Base-by-base conservation (phyloP, 2,888 invertebrate genomes). In the Ormyrus pomaceus region DNA sequence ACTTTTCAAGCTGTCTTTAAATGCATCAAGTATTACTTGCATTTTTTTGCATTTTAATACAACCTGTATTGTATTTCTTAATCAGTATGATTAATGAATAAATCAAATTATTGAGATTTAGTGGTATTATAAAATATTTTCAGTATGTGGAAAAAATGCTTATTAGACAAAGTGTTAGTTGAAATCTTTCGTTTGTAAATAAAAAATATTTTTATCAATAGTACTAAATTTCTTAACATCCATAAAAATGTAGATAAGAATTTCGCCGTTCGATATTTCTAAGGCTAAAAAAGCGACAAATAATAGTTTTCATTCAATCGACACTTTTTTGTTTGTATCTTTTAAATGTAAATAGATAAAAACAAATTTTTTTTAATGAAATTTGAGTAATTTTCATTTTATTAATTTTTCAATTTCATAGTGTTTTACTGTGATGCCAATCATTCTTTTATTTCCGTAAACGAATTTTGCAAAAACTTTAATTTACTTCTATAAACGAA, bases 261-360 rank as follows among this genome's bases (percentile, higher is more conserved):
- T 83, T 82, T 75, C 72, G 73, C 70, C 77, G 77, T 75, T 65
- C 51, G 45, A 75, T 70, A 73, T 76, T 59, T 53, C 34, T 56
- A 51, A 76, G 45, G 13, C 11, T 13, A 59, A 55, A 53, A 62
- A 73, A 77, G 61, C 46, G 59, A 55, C 53, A 11, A 50, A 48
- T 68, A 10, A 75, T 46, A 34, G 65, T 62, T 62, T 74, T 64
- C 10, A 55, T 66, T 79, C 8, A 50, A 68, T 71, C 19, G 34
- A 59, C n/a, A 71, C 8, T 45, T 53, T 53, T 45, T 8, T 7
- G 59, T 59, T 61, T 55, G 48, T 19, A 46, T 48, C 48, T 56
- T 64, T 70, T 77, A 6, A 45, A 59, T 45, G 13, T 72, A 10
- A 72, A 72, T 71, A 7, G 50, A 71, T 6, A 71, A 46, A 51